Base-by-base conservation (phyloP, 1,140 invertebrate species). In the Formica exsecta region DNA sequence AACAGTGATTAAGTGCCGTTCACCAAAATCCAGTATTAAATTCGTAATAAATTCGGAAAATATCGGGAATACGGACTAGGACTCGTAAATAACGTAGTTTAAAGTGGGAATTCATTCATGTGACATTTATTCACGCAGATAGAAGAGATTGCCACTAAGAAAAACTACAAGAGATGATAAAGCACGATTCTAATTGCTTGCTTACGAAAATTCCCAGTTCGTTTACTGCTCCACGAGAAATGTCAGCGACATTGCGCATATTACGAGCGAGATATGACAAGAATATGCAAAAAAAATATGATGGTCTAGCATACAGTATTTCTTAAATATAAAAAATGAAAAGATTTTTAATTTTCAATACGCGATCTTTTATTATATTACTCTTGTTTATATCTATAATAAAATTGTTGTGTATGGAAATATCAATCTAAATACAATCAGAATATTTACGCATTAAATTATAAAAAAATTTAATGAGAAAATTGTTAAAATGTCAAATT, bases 21-120 rank as follows among this genome's bases (percentile, higher is more conserved):
- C 59, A 70, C 61, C 51, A 71, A 80, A 81, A 71, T 81, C 66
- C 66, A 57, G 79, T 25, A 73, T 81, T 81, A 81, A 73, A 81
- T 81, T 48, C 54, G 59, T 38, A 81, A 73, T 81, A 81, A 64
- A 77, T 65, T 64, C 29, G 44, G 62, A 29, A 81, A 81, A 38
- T 66, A 66, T 66, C 64, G 64, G 64, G 36, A 66, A 54, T 66
- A 51, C 41, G 29, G n/a, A 25, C 61, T 36, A 29, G 29, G 7
- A 16, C 44, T 68, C 29, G 9, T 38, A 68, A 68, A 79, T 68
- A 36, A 54, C 25, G n/a, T 51, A 68, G n/a, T 68, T 68, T 38
- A 25, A 79, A 79, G 22, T 48, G 8, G 19, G 7, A 19, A 51
- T 51, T 51, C 16, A 51, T 51, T 51, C 48, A 19, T 19, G 48